phyloP scores from a whole-genome alignment of 2,113 vertebrate species.

The Sprattus sprattus region DNA sequence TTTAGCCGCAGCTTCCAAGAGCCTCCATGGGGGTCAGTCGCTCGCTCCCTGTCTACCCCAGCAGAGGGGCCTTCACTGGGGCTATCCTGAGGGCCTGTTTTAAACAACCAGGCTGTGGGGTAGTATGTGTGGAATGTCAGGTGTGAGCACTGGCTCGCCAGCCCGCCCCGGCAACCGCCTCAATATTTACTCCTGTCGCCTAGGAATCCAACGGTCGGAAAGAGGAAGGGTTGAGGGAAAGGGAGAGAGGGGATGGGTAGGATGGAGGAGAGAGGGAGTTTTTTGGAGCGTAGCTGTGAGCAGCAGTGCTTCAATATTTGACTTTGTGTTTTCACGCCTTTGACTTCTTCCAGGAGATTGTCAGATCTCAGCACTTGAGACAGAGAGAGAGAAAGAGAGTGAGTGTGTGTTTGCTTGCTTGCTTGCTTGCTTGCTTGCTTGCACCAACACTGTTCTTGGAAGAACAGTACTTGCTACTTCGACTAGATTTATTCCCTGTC shows the following conservation, averaged over 20 bases:
- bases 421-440: not conserved
- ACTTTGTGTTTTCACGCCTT: conserved; percentile 8
- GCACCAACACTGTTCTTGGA: conserved; percentile 12
- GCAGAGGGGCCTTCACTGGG: not conserved
- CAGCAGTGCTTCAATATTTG: conserved; percentile 1
- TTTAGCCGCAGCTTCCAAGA: not conserved
- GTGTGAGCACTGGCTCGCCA: not conserved
- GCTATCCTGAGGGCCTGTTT: not conserved
- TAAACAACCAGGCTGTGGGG: not conserved
- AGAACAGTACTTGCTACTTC: not conserved
- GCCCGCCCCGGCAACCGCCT: not conserved
- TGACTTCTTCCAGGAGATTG: not conserved
- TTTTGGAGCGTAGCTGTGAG: not conserved
- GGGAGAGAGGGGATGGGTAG: not conserved
- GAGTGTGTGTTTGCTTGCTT: not conserved
- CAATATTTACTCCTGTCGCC: conserved; percentile 24
- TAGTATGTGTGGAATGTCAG: conserved; percentile 25
- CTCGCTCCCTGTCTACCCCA: not conserved
- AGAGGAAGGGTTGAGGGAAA: not conserved
- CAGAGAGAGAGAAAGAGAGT: no score
- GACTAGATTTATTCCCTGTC: conserved; percentile 11
- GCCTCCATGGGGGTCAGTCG: not conserved
- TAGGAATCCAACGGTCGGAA: not conserved
- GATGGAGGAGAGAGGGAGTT: not conserved
- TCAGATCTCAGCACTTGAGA: not conserved